Base-by-base conservation (phyloP, 2,797 vertebrate genomes). In the Sebastiscus tertius region DNA sequence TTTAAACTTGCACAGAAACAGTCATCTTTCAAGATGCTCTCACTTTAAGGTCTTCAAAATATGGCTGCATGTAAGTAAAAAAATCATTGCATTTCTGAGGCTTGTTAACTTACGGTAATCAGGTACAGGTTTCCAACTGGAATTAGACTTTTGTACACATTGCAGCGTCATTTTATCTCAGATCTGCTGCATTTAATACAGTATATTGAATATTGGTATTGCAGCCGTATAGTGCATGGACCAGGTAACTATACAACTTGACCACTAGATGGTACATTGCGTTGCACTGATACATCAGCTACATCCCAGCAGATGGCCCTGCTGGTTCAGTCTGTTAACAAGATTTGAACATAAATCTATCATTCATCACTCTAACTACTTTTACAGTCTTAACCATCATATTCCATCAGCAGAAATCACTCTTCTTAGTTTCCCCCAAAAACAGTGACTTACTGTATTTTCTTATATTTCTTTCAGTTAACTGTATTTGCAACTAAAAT, bases 241-340 rank as follows among this genome's bases (percentile, higher is more conserved):
- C 4, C 11, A 49, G 33, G 22, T 54, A 46, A 64, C 6, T 13
- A 63, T 42, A 63, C 34, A 42, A 79, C 27, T 8, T 73, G 66
- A 71, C 86, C 82, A 84, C 77, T 83, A 88, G 85, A 75, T 82
- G 83, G 77, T n/a, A 58, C 36, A 20, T 27, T 66, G 52, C 36
- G 24, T 49, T 67, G 56, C 61, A 69, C 68, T 64, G 63, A 62
- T 36, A 46, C 54, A 31, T 33, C 20, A 68, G 27, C 36, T 63
- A 33, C 66, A 60, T 75, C 72, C 49, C 66, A 81, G 66, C 42
- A 66, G 60, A 73, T 70, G 31, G 27, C 56, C 18, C 64, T 62
- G 62, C 64, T 31, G 36, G 8, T 67, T 75, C 22, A 60, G n/a
- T 75, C 58, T 39, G 7, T 27, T 72, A 46, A 34, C 18, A 72